These are phyloP conservation scores for Dermochelys coriacea DNA, from an alignment of 2,797 vertebrate genomes.

Conservation along the genomic window DNA sequence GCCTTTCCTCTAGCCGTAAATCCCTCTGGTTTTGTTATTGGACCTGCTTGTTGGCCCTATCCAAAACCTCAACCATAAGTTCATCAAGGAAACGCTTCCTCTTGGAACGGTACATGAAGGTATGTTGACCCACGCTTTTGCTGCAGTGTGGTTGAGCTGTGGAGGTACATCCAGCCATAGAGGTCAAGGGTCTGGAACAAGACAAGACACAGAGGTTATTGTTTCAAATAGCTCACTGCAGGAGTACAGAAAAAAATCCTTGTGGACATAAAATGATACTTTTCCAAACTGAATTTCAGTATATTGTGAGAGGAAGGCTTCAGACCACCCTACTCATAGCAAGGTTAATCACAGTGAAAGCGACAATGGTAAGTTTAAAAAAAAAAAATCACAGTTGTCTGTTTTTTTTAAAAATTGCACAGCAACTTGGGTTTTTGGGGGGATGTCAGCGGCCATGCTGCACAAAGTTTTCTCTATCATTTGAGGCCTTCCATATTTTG, in stretches of 20 bases:
- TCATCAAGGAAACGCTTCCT: background rate
- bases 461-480: background rate
- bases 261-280: background rate
- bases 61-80: background rate
- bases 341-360: background rate
- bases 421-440: background rate
- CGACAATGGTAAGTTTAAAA: background rate
- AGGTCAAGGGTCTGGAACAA: background rate
- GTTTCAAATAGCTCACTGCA: background rate
- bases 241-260: background rate
- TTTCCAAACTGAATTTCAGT: background rate
- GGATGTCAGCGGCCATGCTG: background rate
- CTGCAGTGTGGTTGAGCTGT: background rate
- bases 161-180: background rate
- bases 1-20: background rate
- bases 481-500: no score
- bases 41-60: background rate
- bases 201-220: background rate
- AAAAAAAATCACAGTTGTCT: background rate
- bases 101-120: background rate
- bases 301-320: background rate
- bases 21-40: background rate
- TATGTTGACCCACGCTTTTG: background rate
- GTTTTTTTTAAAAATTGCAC: background rate
- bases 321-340: background rate